Percentiles rank a stretch among this genome's conserved stretches.
Evolutionary conservation across 2,113 vertebrate species (phyloP).

Genomic region (Chaenocephalus aceratus): DNA sequence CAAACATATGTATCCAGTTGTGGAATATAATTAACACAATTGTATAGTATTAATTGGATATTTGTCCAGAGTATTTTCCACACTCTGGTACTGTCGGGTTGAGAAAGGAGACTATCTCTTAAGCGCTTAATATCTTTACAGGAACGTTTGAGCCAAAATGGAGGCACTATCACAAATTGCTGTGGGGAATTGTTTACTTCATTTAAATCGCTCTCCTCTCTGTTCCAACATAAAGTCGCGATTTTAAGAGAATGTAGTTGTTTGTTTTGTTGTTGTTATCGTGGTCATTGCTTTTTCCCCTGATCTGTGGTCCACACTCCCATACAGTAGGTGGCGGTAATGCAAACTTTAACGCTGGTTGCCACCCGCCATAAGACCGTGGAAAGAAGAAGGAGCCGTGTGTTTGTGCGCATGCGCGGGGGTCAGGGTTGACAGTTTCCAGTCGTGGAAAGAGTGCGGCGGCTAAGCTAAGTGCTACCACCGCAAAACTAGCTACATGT

Average conservation of each 20-base stretch:
- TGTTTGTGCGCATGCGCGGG: conserved; percentile 67
- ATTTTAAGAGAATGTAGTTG: neutral
- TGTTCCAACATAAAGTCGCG: neutral
- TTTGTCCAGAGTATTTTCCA: too few relatives aligned
- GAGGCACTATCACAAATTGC: neutral
- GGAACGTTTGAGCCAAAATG: conserved; percentile 73
- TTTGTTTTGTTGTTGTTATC: neutral
- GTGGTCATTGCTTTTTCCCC: neutral
- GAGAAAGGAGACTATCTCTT: neutral
- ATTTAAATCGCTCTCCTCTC: neutral
- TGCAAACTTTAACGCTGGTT: too few relatives aligned
- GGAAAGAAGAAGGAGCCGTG: neutral
- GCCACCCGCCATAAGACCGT: neutral
- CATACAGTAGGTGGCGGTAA: too few relatives aligned
- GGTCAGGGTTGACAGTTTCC: conserved; percentile 79
- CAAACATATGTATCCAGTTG: neutral
- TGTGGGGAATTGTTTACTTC: conserved; percentile 7
- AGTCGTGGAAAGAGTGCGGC: conserved; percentile 75
- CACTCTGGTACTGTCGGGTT: too few relatives aligned
- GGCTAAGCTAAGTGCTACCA: conserved; percentile 80
- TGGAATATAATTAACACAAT: neutral
- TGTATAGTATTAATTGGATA: neutral
- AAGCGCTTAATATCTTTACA: conserved; percentile 30
- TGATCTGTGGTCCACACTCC: too few relatives aligned
- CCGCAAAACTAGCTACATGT: conserved; percentile 84